Evolutionary conservation across 2,888 invertebrate species (phyloP).

Genomic region (Alentia gelatinosa): DNA sequence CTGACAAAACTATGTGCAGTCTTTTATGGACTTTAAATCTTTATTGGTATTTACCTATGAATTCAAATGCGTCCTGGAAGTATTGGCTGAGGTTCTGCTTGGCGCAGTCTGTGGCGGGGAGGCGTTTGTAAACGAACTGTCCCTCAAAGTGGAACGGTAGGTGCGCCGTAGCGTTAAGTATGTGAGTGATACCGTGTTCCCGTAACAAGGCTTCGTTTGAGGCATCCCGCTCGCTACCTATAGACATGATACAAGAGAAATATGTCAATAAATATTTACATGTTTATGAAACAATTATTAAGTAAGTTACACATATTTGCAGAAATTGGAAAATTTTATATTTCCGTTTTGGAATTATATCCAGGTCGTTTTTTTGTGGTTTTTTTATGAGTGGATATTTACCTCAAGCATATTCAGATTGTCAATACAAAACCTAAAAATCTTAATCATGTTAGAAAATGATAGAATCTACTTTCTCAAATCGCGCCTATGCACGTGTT

Average conservation of each 20-base stretch:
- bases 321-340: no score
- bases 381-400: no score
- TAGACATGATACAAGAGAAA: background rate
- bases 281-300: background rate
- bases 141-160: constrained; percentile 87
- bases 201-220: constrained; percentile 86
- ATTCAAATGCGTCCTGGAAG: constrained; percentile 92
- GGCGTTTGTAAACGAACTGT: constrained; percentile 87
- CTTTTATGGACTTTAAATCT: no score
- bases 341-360: no score
- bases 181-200: constrained; percentile 86
- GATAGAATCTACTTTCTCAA: no score
- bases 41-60: constrained; percentile 87
- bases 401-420: no score
- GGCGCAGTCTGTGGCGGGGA: constrained; percentile 91
- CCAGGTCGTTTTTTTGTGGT: no score
- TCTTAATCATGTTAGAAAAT: no score
- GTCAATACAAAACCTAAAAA: no score
- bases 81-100: constrained; percentile 93
- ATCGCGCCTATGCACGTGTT: no score
- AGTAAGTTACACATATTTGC: no score
- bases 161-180: constrained; percentile 90
- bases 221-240: constrained; percentile 89
- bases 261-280: background rate
- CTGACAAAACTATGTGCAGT: no score